phyloP scores from a whole-genome alignment of 2,888 invertebrate species.

The Timema podura region DNA sequence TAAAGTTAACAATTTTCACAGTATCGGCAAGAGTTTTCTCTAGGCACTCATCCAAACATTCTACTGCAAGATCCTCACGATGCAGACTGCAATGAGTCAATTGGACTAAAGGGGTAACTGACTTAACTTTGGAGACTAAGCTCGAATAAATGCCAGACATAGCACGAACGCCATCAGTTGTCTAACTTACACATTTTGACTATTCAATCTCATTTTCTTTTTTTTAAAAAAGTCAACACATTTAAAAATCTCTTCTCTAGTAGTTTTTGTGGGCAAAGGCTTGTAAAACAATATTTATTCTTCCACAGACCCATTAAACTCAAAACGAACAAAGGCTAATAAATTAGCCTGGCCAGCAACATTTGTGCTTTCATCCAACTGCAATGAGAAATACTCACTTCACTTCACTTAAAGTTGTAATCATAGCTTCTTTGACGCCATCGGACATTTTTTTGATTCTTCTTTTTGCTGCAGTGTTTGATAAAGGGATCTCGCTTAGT shows the following conservation, averaged over 20 bases:
- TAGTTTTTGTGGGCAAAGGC: too few relatives aligned
- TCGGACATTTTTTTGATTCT: not conserved
- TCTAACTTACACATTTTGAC: constrained; percentile 4
- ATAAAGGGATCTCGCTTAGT: not conserved
- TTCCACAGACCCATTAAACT: too few relatives aligned
- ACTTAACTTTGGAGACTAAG: not conserved
- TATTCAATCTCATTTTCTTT: not conserved
- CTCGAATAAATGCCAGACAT: not conserved
- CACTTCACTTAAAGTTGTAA: not conserved
- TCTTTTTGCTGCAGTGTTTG: not conserved
- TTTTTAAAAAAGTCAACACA: not conserved
- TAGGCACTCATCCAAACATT: constrained; percentile 14
- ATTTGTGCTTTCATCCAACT: not conserved
- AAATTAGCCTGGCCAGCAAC: not conserved
- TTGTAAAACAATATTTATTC: too few relatives aligned
- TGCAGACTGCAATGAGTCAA: too few relatives aligned
- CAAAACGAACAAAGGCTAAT: too few relatives aligned
- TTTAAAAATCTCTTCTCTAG: not conserved
- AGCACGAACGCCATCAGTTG: not conserved
- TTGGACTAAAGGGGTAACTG: not conserved
- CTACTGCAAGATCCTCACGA: too few relatives aligned
- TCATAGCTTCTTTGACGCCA: constrained; percentile 8
- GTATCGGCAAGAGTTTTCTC: constrained; percentile 4
- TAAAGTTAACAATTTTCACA: constrained; percentile 6
- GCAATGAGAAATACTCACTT: constrained; percentile 4